Evolutionary conservation across 2,113 vertebrate genomes (phyloP).

Genomic region (Gymnobelideus leadbeateri): DNA sequence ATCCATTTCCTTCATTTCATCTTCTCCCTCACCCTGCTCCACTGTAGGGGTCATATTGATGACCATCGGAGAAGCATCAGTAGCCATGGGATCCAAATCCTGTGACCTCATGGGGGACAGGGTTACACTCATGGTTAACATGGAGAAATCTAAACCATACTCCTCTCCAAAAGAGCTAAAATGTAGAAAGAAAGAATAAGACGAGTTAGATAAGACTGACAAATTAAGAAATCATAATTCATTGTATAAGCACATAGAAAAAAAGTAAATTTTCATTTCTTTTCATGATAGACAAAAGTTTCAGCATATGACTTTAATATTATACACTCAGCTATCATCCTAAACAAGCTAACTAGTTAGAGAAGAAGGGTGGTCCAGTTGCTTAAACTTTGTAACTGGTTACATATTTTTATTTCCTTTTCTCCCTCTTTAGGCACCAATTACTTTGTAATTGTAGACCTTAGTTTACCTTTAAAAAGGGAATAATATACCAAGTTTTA

Average conservation of each 20-base stretch:
- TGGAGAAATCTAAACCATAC: constrained; percentile 76
- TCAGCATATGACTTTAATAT: neutral
- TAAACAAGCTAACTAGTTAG: neutral
- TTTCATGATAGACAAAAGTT: constrained; percentile 36
- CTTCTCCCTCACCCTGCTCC: constrained; percentile 81
- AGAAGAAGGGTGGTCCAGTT: neutral
- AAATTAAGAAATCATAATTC: constrained; percentile 78
- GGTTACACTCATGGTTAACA: constrained; percentile 90
- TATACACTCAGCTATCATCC: neutral
- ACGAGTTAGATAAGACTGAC: constrained; percentile 75
- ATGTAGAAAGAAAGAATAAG: constrained; percentile 70
- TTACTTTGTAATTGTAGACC: constrained; percentile 2
- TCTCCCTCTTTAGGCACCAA: neutral
- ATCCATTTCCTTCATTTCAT: constrained; percentile 82
- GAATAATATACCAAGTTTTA: constrained; percentile 41
- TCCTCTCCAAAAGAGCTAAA: constrained; percentile 85
- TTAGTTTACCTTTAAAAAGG: constrained; percentile 43
- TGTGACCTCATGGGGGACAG: constrained; percentile 88
- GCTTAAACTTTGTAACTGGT: constrained; percentile 2
- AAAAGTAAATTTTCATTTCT: constrained; percentile 65
- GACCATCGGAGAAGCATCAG: constrained; percentile 92
- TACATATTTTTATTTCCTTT: neutral
- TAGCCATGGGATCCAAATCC: constrained; percentile 85
- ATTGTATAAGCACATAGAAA: constrained; percentile 72
- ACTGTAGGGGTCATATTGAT: constrained; percentile 91